Evolutionary conservation across 2,888 invertebrate species (phyloP), one percentile per base, ranked within the genome.

Genomic region (Drosophila falleni): DNA sequence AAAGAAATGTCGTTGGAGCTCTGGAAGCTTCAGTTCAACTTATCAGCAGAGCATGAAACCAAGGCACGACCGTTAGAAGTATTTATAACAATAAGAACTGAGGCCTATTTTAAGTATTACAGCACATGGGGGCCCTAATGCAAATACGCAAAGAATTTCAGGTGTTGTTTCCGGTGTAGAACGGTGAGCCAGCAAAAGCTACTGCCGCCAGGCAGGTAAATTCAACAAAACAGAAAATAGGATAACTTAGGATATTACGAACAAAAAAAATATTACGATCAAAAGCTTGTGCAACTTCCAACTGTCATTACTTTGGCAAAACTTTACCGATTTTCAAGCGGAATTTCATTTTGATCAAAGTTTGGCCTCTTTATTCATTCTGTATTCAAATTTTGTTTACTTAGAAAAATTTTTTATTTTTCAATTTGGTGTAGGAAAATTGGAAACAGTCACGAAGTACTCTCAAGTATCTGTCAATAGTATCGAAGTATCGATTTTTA

Each of bases 31-130:
- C 62, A 47, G 49, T 39, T 33, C 56, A 58, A 60, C 73, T 78
- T 78, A 78, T 69, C 78, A 80, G 79, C 62, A 56, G 37, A 31
- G 29, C 39, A 3, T 41, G 10, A 59, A 29, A 8, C 8, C 29
- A 8, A 29, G 41, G 6, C 15, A 8, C 33, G 64, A 35, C 79
- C 79, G 79, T 76, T 76, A 76, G 74, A 77, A 66, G 63, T 61
- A 54, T 64, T 68, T 37, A 54, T 23, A 68, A 42, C 33, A 63
- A 55, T 23, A 16, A 49, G 31, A 37, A 31, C 5, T 29, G 41
- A 46, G 33, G 56, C 42, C 44, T 54, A 49, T 56, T 61, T 29
- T 41, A 55, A 55, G 37, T 56, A 49, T 58, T 71, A 8, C 35
- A 49, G 29, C 39, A 16, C 35, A 13, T 42, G 50, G 33, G 44